Conservation (phyloP, 2,888 invertebrate genomes). For the Beris morrisii region DNA sequence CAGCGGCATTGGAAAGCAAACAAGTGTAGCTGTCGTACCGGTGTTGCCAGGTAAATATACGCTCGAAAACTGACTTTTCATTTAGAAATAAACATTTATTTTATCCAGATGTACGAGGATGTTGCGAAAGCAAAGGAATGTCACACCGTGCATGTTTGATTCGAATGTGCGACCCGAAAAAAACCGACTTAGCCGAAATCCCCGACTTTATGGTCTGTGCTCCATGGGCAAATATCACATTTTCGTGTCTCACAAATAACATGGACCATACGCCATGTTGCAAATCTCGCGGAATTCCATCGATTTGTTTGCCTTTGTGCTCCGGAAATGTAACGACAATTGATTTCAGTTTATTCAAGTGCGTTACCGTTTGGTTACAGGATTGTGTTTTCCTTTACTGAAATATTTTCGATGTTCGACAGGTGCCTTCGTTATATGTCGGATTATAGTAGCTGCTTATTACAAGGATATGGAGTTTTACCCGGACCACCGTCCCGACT, state of each 20-base stretch:
- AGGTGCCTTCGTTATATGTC: constrained; percentile 81
- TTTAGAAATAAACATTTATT: not conserved
- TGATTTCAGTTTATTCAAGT: constrained; percentile 83
- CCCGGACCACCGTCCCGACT: constrained; percentile 72
- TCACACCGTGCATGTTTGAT: constrained; percentile 74
- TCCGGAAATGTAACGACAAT: constrained; percentile 76
- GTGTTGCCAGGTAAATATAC: constrained; percentile 60
- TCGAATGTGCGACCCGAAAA: constrained; percentile 77
- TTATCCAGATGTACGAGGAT: constrained; percentile 64
- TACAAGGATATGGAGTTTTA: constrained; percentile 82
- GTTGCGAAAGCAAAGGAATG: constrained; percentile 73
- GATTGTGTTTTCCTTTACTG: not conserved
- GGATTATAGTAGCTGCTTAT: constrained; percentile 77
- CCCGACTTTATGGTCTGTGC: constrained; percentile 89
- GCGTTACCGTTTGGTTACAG: constrained; percentile 49
- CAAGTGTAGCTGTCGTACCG: constrained; percentile 64
- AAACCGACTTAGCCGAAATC: constrained; percentile 55
- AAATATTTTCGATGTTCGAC: constrained; percentile 24
- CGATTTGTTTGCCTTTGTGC: constrained; percentile 74
- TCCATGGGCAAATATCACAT: constrained; percentile 81
- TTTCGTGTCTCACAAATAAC: constrained; percentile 77
- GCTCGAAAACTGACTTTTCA: not conserved
- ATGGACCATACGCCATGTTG: constrained; percentile 84
- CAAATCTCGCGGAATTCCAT: constrained; percentile 71
- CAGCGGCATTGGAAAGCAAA: constrained; percentile 64